A percentile compares a stretch with the other conserved stretches of the same genome.
phyloP scores from a whole-genome alignment of 2,888 invertebrate genomes.

The Perdita meconis region DNA sequence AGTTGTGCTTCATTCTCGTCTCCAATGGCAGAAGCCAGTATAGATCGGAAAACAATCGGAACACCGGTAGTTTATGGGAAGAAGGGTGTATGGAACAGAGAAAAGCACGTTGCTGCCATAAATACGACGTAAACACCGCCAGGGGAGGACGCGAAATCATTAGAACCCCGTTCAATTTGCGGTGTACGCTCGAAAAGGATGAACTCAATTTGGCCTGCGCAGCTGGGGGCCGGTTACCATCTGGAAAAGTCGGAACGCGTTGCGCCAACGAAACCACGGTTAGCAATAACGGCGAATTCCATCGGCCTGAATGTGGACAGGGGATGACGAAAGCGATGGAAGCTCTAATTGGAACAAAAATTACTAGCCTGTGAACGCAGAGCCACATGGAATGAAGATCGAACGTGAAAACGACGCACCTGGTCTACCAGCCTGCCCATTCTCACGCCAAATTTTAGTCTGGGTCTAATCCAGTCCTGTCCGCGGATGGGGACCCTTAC shows the following conservation, averaged over 20 bases:
- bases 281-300: conserved; percentile 46
- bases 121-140: conserved; percentile 65
- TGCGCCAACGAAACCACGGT: conserved; percentile 16
- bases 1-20: neutral
- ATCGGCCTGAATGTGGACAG: neutral
- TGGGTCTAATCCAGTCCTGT: no score
- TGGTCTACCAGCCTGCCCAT: no score
- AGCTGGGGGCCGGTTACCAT: conserved; percentile 50
- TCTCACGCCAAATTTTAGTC: no score
- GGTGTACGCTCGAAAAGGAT: conserved; percentile 54
- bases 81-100: neutral
- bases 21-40: neutral
- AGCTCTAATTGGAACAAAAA: neutral
- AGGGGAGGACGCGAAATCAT: conserved; percentile 62
- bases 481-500: no score
- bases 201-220: conserved; percentile 64
- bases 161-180: conserved; percentile 70
- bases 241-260: conserved; percentile 46
- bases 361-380: neutral
- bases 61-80: conserved; percentile 18
- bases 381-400: neutral
- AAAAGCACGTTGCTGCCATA: conserved; percentile 62
- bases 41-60: conserved; percentile 48
- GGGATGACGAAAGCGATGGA: conserved; percentile 10
- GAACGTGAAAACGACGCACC: neutral